A percentile compares a stretch with the other conserved stretches of the same genome.
Evolutionary conservation across 92 coral and sea anemone species (phyloP).

Genomic region (Epizoanthus scotinus): DNA sequence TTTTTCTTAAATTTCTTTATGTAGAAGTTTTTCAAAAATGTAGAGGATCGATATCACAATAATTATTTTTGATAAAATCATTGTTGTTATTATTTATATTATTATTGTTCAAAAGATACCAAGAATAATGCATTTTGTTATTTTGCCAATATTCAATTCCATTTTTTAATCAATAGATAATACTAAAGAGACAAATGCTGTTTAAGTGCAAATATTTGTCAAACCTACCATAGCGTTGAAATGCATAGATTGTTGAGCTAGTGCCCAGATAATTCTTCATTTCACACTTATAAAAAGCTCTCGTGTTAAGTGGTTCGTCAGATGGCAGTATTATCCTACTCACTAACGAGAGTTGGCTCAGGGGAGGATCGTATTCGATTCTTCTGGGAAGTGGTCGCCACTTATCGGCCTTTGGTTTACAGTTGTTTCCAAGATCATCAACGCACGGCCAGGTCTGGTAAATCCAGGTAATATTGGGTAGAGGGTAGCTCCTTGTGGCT

Average conservation of each 20-base stretch:
- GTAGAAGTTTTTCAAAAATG: too few relatives aligned
- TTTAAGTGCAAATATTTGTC: too few relatives aligned
- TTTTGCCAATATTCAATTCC: too few relatives aligned
- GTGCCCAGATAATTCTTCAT: conserved; percentile 65
- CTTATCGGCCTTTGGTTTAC: conserved; percentile 19
- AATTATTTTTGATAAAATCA: too few relatives aligned
- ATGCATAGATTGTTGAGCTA: conserved; percentile 25
- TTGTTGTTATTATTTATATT: too few relatives aligned
- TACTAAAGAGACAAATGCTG: too few relatives aligned
- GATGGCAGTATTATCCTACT: background rate
- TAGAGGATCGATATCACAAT: too few relatives aligned
- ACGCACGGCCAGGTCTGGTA: conserved; percentile 25
- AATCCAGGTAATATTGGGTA: conserved; percentile 50
- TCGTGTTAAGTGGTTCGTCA: background rate
- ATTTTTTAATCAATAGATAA: too few relatives aligned
- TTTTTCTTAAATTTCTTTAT: too few relatives aligned
- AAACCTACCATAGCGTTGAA: conserved; percentile 76
- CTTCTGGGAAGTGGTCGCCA: conserved; percentile 32
- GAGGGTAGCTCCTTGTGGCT: conserved; percentile 17
- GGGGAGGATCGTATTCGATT: conserved; percentile 8
- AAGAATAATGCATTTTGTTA: too few relatives aligned
- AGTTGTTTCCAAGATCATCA: background rate
- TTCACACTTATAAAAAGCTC: conserved; percentile 64
- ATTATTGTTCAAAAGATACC: too few relatives aligned
- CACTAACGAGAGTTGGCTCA: background rate